Percentiles rank a stretch among this genome's conserved stretches.
These are phyloP conservation scores for Gibbula magus DNA, from an alignment of 2,888 invertebrate genomes.

Conservation along the genomic window DNA sequence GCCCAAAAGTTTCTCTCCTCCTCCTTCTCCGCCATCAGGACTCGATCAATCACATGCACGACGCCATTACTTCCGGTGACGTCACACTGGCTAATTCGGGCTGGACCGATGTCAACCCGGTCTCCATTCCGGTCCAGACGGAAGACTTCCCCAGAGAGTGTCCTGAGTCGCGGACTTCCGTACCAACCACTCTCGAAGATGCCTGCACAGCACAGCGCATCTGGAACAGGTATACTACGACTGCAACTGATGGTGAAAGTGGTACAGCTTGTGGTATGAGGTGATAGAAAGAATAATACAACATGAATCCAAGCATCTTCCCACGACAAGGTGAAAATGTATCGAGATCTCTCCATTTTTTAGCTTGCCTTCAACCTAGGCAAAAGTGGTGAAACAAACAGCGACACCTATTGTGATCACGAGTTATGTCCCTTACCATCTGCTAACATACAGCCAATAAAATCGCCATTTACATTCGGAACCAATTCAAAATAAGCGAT, in stretches of 20 bases:
- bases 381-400: no score
- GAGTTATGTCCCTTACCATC: no score
- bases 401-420: no score
- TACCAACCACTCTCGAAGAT: conserved; percentile 72
- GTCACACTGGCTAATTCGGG: conserved; percentile 78
- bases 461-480: no score
- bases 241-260: background rate
- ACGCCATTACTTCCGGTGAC: conserved; percentile 83
- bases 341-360: no score
- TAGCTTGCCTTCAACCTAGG: no score
- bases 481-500: no score
- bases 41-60: conserved; percentile 81
- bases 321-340: no score
- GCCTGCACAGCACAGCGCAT: conserved; percentile 75
- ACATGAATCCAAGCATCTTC: no score
- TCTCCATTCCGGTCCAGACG: conserved; percentile 66
- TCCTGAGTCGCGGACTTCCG: conserved; percentile 70
- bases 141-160: conserved; percentile 70
- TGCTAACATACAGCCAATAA: no score
- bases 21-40: conserved; percentile 72
- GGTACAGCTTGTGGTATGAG: background rate
- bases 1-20: background rate
- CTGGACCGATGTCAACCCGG: conserved; percentile 64
- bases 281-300: no score
- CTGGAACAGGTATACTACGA: conserved; percentile 45